phyloP scores from a whole-genome alignment of 2,113 vertebrate genomes.

The Natator depressus region DNA sequence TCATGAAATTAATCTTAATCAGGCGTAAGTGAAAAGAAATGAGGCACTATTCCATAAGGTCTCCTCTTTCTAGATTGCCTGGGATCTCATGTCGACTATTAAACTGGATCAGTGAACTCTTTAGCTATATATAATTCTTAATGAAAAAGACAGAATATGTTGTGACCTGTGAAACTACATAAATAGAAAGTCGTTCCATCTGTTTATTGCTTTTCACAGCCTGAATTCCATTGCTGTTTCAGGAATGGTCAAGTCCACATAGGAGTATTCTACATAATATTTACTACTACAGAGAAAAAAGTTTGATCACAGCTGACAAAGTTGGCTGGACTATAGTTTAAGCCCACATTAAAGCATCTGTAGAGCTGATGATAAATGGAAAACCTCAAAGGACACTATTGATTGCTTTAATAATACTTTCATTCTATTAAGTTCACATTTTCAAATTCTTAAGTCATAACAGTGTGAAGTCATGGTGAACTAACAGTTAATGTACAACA shows the following conservation, averaged over 20 bases:
- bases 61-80: neutral
- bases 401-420: neutral
- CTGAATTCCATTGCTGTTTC: constrained; percentile 10
- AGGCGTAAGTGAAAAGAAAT: neutral
- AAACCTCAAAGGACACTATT: neutral
- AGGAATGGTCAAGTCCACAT: accelerated
- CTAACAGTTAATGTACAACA: neutral
- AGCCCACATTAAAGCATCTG: neutral
- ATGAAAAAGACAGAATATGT: neutral
- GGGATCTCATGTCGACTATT: neutral
- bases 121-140: neutral
- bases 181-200: constrained; percentile 46
- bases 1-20: neutral
- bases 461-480: neutral
- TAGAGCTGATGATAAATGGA: constrained; percentile 10
- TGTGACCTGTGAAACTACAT: neutral
- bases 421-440: neutral
- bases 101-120: neutral
- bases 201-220: constrained; percentile 60
- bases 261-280: neutral
- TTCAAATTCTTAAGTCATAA: neutral
- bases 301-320: neutral
- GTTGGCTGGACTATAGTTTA: neutral
- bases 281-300: neutral
- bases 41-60: neutral